Evolutionary conservation across 2,797 vertebrate species (phyloP).

Genomic region (Tragopan temminckii): DNA sequence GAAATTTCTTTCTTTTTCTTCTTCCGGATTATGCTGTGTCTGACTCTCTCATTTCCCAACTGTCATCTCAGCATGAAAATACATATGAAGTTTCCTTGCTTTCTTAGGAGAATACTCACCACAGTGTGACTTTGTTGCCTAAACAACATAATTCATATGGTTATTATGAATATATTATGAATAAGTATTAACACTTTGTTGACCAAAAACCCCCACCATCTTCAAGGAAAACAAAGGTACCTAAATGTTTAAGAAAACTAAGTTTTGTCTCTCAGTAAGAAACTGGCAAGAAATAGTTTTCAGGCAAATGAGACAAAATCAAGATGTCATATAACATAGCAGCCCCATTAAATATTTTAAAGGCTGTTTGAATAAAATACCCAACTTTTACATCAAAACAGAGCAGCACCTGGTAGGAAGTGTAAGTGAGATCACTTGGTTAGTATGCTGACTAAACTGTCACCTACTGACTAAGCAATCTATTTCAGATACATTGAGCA

Average conservation of each 20-base stretch:
- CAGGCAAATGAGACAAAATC: not conserved
- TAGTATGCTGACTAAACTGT: not conserved
- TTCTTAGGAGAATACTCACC: not conserved
- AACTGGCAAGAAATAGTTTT: not conserved
- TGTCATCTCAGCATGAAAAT: not conserved
- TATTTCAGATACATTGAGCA: not conserved
- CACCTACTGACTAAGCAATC: not conserved
- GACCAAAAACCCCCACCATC: not conserved
- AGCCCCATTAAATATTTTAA: not conserved
- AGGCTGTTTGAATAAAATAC: not conserved
- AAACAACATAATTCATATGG: not conserved
- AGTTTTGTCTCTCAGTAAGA: not conserved
- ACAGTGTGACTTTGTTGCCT: accelerated
- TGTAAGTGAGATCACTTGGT: not conserved
- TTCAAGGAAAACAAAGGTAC: not conserved
- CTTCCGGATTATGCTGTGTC: not conserved
- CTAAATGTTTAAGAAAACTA: not conserved
- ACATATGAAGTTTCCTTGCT: not conserved
- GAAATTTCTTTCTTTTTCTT: not conserved
- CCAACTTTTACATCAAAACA: not conserved
- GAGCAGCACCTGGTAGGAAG: not conserved
- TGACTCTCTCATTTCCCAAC: not conserved
- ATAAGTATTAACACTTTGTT: not conserved
- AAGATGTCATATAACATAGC: not conserved
- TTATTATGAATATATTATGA: not conserved